Evolutionary conservation across 2,113 vertebrate genomes (phyloP).

Genomic region (Numenius arquata): DNA sequence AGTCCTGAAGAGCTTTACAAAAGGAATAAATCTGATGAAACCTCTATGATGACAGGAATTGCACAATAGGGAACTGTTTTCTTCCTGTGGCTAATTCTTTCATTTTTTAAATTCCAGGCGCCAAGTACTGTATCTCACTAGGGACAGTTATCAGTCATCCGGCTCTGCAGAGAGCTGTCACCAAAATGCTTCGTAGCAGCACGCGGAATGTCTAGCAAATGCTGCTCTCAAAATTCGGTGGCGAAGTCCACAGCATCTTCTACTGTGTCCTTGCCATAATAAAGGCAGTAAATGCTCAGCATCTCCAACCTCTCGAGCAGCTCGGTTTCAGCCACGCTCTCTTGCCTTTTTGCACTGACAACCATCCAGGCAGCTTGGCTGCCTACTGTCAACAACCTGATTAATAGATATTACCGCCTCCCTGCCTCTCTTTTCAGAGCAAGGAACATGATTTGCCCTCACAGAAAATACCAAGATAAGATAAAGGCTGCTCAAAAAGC

Average conservation of each 20-base stretch:
- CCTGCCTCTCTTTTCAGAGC: neutral
- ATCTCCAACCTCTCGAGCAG: neutral
- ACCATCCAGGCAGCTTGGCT: neutral
- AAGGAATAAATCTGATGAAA: neutral
- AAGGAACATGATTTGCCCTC: neutral
- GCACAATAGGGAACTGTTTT: neutral
- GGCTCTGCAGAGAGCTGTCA: neutral
- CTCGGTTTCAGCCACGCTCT: neutral
- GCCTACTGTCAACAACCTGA: neutral
- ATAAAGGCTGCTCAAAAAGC: neutral
- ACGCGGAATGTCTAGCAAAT: accelerated
- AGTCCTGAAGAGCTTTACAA: neutral
- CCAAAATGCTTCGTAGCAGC: neutral
- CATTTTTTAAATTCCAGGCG: neutral
- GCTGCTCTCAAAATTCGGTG: neutral
- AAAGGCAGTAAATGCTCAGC: neutral
- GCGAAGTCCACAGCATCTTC: neutral
- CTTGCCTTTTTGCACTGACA: neutral
- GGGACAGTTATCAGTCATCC: accelerated
- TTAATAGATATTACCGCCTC: neutral
- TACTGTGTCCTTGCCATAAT: neutral
- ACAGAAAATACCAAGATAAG: neutral
- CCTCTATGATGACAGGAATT: neutral
- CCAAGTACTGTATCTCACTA: accelerated
- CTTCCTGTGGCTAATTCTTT: neutral